Base-by-base conservation (phyloP, 2,113 vertebrate species). In the Thalassoma bifasciatum region DNA sequence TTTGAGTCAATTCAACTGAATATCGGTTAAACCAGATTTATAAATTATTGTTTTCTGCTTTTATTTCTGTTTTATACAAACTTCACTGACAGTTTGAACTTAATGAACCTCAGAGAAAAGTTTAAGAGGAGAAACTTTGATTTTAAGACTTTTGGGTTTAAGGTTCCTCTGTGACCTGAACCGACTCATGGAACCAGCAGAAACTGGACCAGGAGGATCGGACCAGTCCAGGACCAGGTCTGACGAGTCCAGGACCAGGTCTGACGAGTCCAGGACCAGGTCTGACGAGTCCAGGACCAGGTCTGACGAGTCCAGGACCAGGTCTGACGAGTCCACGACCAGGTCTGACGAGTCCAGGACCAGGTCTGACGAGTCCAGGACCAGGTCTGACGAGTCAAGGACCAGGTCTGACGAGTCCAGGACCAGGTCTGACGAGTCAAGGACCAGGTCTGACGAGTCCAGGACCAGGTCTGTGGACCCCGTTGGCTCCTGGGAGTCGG, bases 401-500 rank as follows among this genome's bases (percentile, higher is more conserved):
- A 22, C 21, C 8, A 22, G 57, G 46, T 75, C 81, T 3, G 70
- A 26, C 16, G 85, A 56, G 51, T 62, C 67, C 46, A 59, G 19
- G 26, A n/a, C 23, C 38, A 76, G 23, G 42, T 72, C 49, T 0
- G 49, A 72, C 36, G 75, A 66, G 74, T 49, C 37, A 0, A 40
- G 34, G 42, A 22, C 21, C 7, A 21, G 57, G 46, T 74, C 81
- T 3, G 70, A 26, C 14, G 84, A 72, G 51, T 58, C 67, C 47
- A 59, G 16, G 23, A n/a, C 23, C 38, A 76, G 30, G 49, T 67
- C 49, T 11, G 1, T 53, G 1, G 62, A 71, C 14, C n/a, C 58
- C 40, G 4, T 23, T n/a, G 8, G 19, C 14, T 87, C 82, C 65
- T 87, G 86, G 79, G 86, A 83, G 69, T 75, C 69, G 0, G 86